Evolutionary conservation across 2,113 vertebrate genomes (phyloP), one percentile per base, ranked within the genome.

Genomic region (Corydoras sp.): DNA sequence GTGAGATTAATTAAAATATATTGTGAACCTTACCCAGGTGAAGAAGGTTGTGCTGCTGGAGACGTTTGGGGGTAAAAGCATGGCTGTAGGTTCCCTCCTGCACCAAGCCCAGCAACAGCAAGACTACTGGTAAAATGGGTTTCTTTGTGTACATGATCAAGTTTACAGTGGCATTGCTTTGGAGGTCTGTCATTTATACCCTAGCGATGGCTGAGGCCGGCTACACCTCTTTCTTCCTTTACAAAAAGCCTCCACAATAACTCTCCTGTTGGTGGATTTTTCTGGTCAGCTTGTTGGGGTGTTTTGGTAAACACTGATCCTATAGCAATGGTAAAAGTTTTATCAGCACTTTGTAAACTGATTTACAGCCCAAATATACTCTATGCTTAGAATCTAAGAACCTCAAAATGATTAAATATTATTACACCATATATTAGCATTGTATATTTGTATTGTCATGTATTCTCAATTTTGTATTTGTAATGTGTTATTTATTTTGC

Each of bases 21-120:
- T 61, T 3, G n/a, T 18, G 49, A 3, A 56, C 62, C 86, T 88
- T 81, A 88, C 86, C 88, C 24, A 86, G 68, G 14, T 80, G 83
- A 30, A 89, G 84, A 62, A 87, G 75, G 83, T 89, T 89, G 73
- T 88, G 83, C 69, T 85, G 85, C 31, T 70, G 80, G 35, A 83
- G 83, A 11, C 0, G 71, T 29, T 68, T 83, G 0, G 84, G 77
- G 4, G 69, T 74, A 66, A 86, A 75, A 13, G 68, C 71, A 29
- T 75, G 68, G 12, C 81, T 82, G 76, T 83, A 84, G 56, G 83
- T 76, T 24, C 85, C 77, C 18, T 74, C 83, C 49, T 87, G 69
- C 0, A 72, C 80, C 77, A 86, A 74, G 74, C 81, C 76, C 76
- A 86, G 63, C 69, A 83, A 73, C 79, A 88, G 74, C 54, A 79